Base-by-base conservation (phyloP, 2,113 vertebrate genomes). In the Clarias magur region DNA sequence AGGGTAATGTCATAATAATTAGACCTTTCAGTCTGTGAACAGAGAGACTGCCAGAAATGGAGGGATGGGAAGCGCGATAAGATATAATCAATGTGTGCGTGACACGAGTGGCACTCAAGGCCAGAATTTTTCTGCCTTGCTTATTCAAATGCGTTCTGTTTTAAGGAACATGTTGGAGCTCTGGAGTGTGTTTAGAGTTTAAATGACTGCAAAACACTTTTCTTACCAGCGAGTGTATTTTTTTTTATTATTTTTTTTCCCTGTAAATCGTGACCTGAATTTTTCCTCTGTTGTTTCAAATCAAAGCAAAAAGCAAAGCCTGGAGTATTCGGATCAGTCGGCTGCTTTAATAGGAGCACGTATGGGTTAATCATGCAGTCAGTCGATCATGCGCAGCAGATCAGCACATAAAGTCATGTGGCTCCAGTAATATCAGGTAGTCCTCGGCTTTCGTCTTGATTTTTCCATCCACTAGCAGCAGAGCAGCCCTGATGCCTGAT, bases 1-100 rank as follows among this genome's bases (percentile, higher is more conserved):
- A 85, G 85, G 48, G 67, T 87, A 82, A 87, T 87, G 78, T 76
- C 60, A 82, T 75, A 85, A 81, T 82, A 67, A 84, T 85, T 81
- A n/a, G 25, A 17, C 38, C 75, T 87, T 68, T 75, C 68, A 73
- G 8, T n/a, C 4, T 30, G 2, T 73, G 72, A 84, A 23, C 6
- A 38, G 56, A 27, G 62, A 85, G 57, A 25, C 42, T 48, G 34
- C 42, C 68, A 60, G 85, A 75, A 79, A 83, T 48, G 30, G 15
- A 80, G 42, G 62, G 80, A 57, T 27, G 60, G 80, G 84, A 75
- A 79, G 80, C 21, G 73, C 67, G 54, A 57, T 48, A 38, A 73
- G 83, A 72, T 25, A 30, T 27, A 38, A 76, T 19, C 68, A 60
- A 62, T n/a, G 34, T 12, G 63, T 70, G 11, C 17, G 25, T 63